A percentile compares a stretch with the other conserved stretches of the same genome.
Conservation (phyloP, 2,888 invertebrate species). For the Ceratothoa steindachneri region DNA sequence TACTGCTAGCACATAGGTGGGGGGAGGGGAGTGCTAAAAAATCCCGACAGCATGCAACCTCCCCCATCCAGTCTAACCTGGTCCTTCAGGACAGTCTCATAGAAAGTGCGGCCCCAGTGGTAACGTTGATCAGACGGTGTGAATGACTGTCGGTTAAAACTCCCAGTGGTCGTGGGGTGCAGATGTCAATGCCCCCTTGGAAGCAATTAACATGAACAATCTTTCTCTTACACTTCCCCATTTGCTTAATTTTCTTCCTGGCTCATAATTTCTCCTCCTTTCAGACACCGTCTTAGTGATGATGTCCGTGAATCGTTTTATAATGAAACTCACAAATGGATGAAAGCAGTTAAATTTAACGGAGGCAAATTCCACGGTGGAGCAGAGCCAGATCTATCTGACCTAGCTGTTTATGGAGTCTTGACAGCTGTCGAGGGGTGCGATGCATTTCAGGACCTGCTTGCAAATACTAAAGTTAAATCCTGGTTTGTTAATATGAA, state of each 20-base stretch:
- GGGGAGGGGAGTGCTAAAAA: too few species aligned
- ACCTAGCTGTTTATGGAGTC: conserved; percentile 85
- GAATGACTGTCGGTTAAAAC: too few species aligned
- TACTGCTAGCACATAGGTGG: too few species aligned
- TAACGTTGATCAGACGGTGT: too few species aligned
- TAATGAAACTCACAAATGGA: conserved; percentile 80
- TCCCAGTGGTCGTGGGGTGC: too few species aligned
- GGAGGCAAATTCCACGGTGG: conserved; percentile 81
- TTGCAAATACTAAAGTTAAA: conserved; percentile 68
- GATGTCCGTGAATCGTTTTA: conserved; percentile 86
- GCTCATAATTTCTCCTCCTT: neutral
- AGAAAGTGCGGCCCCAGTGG: too few species aligned
- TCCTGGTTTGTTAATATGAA: conserved; percentile 75
- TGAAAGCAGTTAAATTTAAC: conserved; percentile 64
- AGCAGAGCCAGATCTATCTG: conserved; percentile 77
- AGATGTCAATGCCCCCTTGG: too few species aligned
- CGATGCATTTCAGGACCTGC: conserved; percentile 74
- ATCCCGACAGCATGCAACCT: too few species aligned
- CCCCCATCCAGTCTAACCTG: too few species aligned
- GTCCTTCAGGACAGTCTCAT: too few species aligned
- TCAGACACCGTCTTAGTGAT: conserved; percentile 73
- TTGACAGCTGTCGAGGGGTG: conserved; percentile 69
- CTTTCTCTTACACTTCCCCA: neutral
- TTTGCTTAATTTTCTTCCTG: neutral
- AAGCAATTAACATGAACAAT: too few species aligned